phyloP scores from a whole-genome alignment of 2,797 vertebrate species.

The Protosalanx chinensis region DNA sequence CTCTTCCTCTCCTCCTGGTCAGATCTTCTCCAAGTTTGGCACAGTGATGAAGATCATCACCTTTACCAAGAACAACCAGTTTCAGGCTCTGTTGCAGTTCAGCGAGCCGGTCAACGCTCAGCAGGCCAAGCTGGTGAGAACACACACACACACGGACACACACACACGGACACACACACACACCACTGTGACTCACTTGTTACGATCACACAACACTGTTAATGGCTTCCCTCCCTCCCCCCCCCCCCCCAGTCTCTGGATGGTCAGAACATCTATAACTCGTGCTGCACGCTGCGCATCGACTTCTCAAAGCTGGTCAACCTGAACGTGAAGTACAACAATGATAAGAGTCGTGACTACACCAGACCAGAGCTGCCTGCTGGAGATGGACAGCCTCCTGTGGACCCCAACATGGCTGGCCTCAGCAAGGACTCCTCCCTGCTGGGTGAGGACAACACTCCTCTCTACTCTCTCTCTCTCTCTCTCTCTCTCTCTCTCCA shows the following conservation, averaged over 20 bases:
- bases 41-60: conserved; percentile 99
- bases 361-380: conserved; percentile 95
- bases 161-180: not conserved
- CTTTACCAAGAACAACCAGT: conserved; percentile 99
- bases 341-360: conserved; percentile 97
- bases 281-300: conserved; percentile 96
- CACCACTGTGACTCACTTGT: too few species aligned
- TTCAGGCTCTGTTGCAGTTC: conserved; percentile 96
- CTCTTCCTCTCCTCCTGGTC: conserved; percentile 26
- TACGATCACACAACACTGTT: too few species aligned
- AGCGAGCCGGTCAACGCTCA: conserved; percentile 96
- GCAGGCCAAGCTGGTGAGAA: conserved; percentile 86
- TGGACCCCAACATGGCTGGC: conserved; percentile 82
- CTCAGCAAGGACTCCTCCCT: conserved; percentile 90
- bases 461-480: not conserved
- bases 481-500: not conserved
- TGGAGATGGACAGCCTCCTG: conserved; percentile 86
- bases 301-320: conserved; percentile 99
- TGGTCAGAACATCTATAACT: conserved; percentile 98
- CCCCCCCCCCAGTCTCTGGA: conserved; percentile 83
- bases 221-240: not conserved
- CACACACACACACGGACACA: not conserved
- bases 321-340: conserved; percentile 99
- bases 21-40: conserved; percentile 99
- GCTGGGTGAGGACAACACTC: conserved; percentile 76